A percentile compares a stretch with the other conserved stretches of the same genome.
These are phyloP conservation scores for Noctua pronuba DNA, from an alignment of 2,888 invertebrate genomes.

Conservation along the genomic window DNA sequence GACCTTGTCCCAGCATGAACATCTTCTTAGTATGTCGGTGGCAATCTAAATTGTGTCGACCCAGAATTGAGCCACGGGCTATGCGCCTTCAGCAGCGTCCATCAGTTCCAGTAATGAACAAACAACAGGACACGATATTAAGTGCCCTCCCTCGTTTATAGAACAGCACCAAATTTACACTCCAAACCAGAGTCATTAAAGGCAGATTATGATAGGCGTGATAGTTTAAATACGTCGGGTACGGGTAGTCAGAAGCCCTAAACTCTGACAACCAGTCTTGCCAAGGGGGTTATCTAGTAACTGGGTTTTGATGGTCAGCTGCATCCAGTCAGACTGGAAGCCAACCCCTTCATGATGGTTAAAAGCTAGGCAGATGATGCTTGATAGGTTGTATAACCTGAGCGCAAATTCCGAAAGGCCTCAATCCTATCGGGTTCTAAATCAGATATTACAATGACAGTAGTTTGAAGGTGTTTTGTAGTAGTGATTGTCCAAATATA, in stretches of 20 bases:
- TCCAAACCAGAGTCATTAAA: neutral
- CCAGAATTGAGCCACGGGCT: neutral
- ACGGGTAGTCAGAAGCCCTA: neutral
- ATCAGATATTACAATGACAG: slow-evolving; percentile 57
- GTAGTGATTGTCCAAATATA: neutral
- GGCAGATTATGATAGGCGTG: neutral
- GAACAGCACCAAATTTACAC: neutral
- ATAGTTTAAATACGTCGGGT: neutral
- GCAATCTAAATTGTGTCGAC: neutral
- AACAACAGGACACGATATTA: neutral
- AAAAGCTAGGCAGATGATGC: neutral
- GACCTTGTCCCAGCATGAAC: neutral
- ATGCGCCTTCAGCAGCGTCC: neutral
- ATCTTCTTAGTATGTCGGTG: neutral
- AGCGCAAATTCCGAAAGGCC: slow-evolving; percentile 43
- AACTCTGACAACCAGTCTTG: neutral
- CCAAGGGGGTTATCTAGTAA: neutral
- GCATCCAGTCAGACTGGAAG: neutral
- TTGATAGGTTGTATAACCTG: slow-evolving; percentile 29
- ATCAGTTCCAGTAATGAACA: neutral
- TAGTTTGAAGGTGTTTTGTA: neutral
- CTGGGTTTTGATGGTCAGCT: neutral
- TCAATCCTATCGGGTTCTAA: slow-evolving; percentile 39
- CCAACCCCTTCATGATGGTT: neutral
- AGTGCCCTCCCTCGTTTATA: neutral